A percentile compares a stretch with the other conserved stretches of the same genome.
Conservation (phyloP, 2,797 vertebrate genomes). For the Lutra lutra region DNA sequence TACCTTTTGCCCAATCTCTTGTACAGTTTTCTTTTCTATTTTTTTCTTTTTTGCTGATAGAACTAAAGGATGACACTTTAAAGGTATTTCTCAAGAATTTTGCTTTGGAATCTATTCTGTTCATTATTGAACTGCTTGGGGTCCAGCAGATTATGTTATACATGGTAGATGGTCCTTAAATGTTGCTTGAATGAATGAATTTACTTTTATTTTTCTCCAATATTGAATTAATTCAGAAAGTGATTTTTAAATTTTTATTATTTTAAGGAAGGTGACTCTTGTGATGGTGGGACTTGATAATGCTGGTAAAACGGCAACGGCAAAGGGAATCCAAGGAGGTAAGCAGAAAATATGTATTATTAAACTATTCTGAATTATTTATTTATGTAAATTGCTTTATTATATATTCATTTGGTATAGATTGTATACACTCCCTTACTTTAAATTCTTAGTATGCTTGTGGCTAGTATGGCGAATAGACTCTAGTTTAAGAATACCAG, state of each 20-base stretch:
- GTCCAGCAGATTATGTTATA: not conserved
- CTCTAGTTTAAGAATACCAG: not conserved
- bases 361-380: not conserved
- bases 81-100: constrained; percentile 47
- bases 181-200: constrained; percentile 55
- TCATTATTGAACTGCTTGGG: not conserved
- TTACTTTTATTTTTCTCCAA: not conserved
- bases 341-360: constrained; percentile 63
- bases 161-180: not conserved
- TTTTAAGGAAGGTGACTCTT: constrained; percentile 90
- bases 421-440: not conserved
- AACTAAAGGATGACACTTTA: constrained; percentile 1
- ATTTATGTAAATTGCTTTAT: constrained; percentile 22
- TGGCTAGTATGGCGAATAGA: not conserved
- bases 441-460: not conserved
- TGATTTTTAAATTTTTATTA: constrained; percentile 60
- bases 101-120: constrained; percentile 30
- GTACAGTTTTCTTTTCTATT: not conserved
- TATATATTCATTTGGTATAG: not conserved
- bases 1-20: not conserved
- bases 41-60: not conserved
- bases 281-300: constrained; percentile 91
- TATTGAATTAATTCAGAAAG: constrained; percentile 47
- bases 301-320: constrained; percentile 90
- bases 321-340: constrained; percentile 91